Conservation (phyloP, 2,113 vertebrate genomes). For the Pituophis catenifer region DNA sequence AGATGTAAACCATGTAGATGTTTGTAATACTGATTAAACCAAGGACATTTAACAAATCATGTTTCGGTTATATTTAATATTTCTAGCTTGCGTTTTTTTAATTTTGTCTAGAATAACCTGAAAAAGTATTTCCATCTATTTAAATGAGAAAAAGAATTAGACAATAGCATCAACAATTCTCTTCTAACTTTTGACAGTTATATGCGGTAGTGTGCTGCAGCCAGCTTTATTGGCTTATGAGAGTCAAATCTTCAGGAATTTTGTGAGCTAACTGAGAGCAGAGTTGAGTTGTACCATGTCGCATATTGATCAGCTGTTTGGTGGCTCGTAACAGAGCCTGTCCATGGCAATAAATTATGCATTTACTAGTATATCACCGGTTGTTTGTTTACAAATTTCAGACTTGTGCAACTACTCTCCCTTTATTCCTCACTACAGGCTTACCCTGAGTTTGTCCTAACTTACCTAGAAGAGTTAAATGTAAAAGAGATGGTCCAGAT, state of each 20-base stretch:
- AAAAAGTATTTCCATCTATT: not conserved
- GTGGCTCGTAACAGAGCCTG: not conserved
- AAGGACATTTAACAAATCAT: not conserved
- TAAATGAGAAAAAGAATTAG: conserved; percentile 14
- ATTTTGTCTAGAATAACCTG: fast-evolving
- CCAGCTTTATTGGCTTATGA: not conserved
- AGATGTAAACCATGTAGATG: not conserved
- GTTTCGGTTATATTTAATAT: conserved; percentile 14
- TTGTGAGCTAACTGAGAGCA: not conserved
- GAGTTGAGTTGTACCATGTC: not conserved
- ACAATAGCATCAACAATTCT: not conserved
- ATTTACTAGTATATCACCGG: not conserved
- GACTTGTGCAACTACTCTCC: conserved; percentile 41
- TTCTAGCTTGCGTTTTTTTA: not conserved
- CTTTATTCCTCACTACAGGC: conserved; percentile 68
- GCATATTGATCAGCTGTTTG: not conserved
- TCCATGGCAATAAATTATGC: not conserved
- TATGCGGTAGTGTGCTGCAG: not conserved
- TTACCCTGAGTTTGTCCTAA: conserved; percentile 74
- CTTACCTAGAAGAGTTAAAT: conserved; percentile 74
- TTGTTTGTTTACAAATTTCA: conserved; percentile 39
- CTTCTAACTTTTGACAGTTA: not conserved
- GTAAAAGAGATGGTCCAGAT: conserved; percentile 66
- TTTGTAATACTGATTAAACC: not conserved
- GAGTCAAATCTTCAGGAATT: not conserved